Base-by-base conservation (phyloP, 2,113 vertebrate species). In the Callorhinus ursinus region DNA sequence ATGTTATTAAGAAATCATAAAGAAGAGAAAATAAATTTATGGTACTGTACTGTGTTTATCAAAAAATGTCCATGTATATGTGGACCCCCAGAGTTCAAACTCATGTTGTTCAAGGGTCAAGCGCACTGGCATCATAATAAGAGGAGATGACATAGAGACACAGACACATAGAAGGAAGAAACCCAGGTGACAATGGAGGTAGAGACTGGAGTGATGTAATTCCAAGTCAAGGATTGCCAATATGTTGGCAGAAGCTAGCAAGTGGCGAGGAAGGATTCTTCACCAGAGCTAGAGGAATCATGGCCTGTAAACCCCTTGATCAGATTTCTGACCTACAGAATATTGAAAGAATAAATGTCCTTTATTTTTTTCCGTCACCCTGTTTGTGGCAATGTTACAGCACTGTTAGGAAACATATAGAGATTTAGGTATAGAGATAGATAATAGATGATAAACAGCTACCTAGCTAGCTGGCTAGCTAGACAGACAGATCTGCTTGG, bases 371-470 rank as follows among this genome's bases (percentile, higher is more conserved):
- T 53, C 77, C 46, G 21, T 46, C 19, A 71, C 5, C 4, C 2
- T 33, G 28, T 55, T 72, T 39, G 18, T 39, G 2, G 22, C 18
- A 6, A 28, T 80, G 2, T 65, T 91, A 19, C 4, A 59, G 36
- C 1, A 42, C 4, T 4, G 11, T 7, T 16, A 22, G 51, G 19
- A 53, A 85, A 74, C 31, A 21, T 55, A 39, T 5, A 24, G 14
- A 90, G 5, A 59, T 14, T 21, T 0, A 42, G 19, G 4, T 36
- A 1, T 1, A 79, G 12, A 39, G 0, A 69, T 2, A 79, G 18
- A 14, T 36, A 61, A 28, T 28, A 74, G 15, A 77, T 49, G 74
- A 77, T 77, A 33, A 0, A 55, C 2, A 72, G 16, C 11, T 36
- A 33, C 0, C 61, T 4, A 71, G 8, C 10, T 46, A 33, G 0